phyloP scores from a whole-genome alignment of 2,113 vertebrate genomes.

The Leucopsar rothschildi region DNA sequence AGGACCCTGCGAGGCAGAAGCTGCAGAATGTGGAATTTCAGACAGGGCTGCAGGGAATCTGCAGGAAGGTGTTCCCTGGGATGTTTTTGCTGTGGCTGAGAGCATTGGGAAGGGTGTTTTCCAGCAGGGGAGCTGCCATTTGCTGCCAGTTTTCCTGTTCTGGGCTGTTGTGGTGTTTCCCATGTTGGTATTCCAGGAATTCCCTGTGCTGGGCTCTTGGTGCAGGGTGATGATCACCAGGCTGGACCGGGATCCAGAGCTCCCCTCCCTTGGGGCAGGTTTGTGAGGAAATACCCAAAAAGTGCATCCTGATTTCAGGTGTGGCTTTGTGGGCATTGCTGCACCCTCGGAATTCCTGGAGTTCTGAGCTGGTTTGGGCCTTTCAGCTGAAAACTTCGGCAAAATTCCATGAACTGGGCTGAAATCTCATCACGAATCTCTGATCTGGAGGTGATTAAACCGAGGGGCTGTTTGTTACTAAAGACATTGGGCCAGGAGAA shows the following conservation, averaged over 20 bases:
- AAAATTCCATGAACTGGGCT: background rate
- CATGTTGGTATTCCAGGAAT: background rate
- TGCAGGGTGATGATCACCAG: background rate
- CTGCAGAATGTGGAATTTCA: background rate
- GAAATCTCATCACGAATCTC: background rate
- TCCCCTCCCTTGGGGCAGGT: background rate
- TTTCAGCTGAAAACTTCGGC: background rate
- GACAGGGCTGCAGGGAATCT: background rate
- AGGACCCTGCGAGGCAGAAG: background rate
- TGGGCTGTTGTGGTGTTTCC: background rate
- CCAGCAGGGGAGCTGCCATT: background rate
- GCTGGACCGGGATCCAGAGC: background rate
- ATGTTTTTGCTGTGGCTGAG: background rate
- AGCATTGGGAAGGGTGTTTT: fast-evolving
- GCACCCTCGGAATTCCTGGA: background rate
- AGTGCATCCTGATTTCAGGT: fast-evolving
- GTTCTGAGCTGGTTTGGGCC: background rate
- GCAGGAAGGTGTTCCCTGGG: background rate
- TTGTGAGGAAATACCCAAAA: background rate
- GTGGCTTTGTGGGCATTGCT: background rate
- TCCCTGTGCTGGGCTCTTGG: background rate
- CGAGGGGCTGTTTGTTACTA: background rate
- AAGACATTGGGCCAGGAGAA: background rate
- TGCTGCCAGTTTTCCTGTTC: too few relatives aligned
- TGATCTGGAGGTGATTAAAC: background rate